A percentile compares a stretch with the other conserved stretches of the same genome.
Conservation (phyloP, 2,797 vertebrate species). For the Gephyroberyx darwinii region DNA sequence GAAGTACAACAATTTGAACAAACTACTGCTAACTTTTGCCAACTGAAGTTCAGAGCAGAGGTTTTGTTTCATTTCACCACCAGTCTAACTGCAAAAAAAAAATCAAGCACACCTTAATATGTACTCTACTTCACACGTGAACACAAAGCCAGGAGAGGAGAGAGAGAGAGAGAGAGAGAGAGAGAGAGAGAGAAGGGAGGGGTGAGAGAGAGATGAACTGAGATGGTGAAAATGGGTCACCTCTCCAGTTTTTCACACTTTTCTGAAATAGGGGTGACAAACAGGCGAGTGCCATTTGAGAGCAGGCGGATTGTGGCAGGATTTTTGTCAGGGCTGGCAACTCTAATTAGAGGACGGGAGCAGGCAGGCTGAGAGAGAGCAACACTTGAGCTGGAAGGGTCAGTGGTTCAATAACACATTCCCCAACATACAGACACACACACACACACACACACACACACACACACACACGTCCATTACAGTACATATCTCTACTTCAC, state of each 20-base stretch:
- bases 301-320: constrained; percentile 66
- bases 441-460: background rate
- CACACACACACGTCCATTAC: background rate
- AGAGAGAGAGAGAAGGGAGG: background rate
- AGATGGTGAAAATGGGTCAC: constrained; percentile 72
- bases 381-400: constrained; percentile 55
- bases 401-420: constrained; percentile 64
- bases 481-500: background rate
- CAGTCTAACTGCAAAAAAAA: constrained; percentile 23
- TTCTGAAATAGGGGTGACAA: constrained; percentile 72
- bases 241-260: constrained; percentile 72
- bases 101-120: constrained; percentile 49
- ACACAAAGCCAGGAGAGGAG: constrained; percentile 20
- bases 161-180: constrained; percentile 22
- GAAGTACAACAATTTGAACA: background rate
- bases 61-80: constrained; percentile 28
- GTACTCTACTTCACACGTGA: constrained; percentile 38
- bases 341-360: constrained; percentile 73
- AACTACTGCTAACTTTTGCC: background rate
- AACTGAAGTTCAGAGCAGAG: background rate
- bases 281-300: constrained; percentile 69
- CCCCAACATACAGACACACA: constrained; percentile 2
- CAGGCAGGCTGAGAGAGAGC: constrained; percentile 52
- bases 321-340: constrained; percentile 72
- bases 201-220: constrained; percentile 29